phyloP scores from a whole-genome alignment of 2,888 invertebrate genomes.

The Athripsodes cinereus region DNA sequence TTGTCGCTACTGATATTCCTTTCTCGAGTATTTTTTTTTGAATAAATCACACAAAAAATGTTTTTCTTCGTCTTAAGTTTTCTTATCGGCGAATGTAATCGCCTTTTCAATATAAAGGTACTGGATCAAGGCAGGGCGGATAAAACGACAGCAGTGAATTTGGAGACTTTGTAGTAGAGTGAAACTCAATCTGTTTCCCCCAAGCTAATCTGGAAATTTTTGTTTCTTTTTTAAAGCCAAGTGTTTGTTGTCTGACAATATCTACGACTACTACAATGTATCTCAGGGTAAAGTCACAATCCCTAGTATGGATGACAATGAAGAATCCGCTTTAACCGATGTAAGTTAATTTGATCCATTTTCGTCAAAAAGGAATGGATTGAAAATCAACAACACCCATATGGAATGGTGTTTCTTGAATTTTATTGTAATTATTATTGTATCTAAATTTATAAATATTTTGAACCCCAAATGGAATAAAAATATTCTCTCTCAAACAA shows the following conservation, averaged over 20 bases:
- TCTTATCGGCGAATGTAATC: neutral
- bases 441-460: neutral
- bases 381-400: conserved; percentile 16
- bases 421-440: neutral
- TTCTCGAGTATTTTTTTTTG: too few species aligned
- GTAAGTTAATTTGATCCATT: conserved; percentile 59
- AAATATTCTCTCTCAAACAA: too few species aligned
- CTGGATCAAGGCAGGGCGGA: neutral
- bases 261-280: conserved; percentile 90
- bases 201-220: too few species aligned
- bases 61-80: too few species aligned
- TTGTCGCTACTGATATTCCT: too few species aligned
- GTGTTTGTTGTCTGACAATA: conserved; percentile 78
- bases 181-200: neutral
- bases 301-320: conserved; percentile 91
- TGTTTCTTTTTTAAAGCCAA: conserved; percentile 53
- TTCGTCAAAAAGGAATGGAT: neutral
- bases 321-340: conserved; percentile 84
- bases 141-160: neutral
- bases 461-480: too few species aligned
- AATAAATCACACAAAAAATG: too few species aligned
- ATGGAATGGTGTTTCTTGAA: conserved; percentile 23
- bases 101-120: neutral
- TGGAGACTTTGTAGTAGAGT: neutral
- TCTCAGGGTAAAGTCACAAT: conserved; percentile 96